A percentile compares a stretch with the other conserved stretches of the same genome.
Evolutionary conservation across 2,888 invertebrate species (phyloP).

Genomic region (Lasioglossum marginatum): DNA sequence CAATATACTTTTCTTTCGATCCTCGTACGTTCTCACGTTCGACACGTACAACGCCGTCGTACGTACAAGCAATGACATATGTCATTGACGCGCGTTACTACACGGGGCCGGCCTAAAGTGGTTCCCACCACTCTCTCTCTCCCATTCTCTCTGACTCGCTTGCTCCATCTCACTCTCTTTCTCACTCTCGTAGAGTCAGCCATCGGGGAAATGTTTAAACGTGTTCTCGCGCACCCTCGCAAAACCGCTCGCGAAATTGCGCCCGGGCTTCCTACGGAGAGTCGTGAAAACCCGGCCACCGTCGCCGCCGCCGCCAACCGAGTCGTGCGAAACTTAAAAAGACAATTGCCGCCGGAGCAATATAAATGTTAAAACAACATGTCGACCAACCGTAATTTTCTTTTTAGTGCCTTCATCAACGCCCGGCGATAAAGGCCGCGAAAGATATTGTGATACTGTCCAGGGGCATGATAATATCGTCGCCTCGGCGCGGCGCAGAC

Average conservation of each 20-base stretch:
- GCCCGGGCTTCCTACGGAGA: not conserved
- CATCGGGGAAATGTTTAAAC: conserved; percentile 37
- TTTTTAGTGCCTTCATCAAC: conserved; percentile 25
- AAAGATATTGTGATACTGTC: conserved; percentile 27
- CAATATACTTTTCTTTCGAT: conserved; percentile 50
- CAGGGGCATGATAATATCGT: conserved; percentile 26
- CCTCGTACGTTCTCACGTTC: conserved; percentile 61
- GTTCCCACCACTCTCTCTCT: not conserved
- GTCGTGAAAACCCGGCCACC: conserved; percentile 10
- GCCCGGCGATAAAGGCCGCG: conserved; percentile 6
- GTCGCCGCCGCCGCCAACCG: not conserved
- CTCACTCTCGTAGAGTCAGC: not conserved
- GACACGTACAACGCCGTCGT: conserved; percentile 42
- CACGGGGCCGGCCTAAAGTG: conserved; percentile 26
- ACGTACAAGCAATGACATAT: conserved; percentile 51
- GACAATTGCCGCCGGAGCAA: conserved; percentile 38
- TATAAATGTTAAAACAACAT: conserved; percentile 44
- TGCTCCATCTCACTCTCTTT: not conserved
- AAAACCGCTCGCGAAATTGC: conserved; percentile 35
- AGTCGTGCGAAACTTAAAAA: conserved; percentile 43
- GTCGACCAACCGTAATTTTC: conserved; percentile 27
- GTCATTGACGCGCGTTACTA: conserved; percentile 38
- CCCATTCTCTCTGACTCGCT: not conserved
- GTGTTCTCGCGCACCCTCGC: conserved; percentile 10
- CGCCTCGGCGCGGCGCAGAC: not conserved